Conservation (phyloP, 2,888 invertebrate genomes). For the Amiota minor region DNA sequence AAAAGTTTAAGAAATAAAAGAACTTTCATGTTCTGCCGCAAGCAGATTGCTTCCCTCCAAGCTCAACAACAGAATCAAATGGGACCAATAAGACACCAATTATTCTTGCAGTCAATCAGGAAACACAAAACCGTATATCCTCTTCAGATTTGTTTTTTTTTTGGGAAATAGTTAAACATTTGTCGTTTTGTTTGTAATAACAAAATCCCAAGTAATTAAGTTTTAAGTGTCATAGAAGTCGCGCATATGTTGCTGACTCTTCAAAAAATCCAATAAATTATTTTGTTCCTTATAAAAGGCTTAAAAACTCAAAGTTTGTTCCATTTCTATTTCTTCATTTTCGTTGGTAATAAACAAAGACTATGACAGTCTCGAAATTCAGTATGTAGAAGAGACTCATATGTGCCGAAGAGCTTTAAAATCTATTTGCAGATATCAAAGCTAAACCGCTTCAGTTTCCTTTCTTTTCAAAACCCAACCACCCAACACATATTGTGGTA, state of each 20-base stretch:
- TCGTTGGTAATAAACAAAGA: slow-evolving; percentile 21
- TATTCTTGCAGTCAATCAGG: neutral
- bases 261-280: neutral
- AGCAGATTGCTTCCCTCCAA: neutral
- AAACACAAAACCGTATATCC: neutral
- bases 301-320: slow-evolving; percentile 19
- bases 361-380: neutral
- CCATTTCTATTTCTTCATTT: neutral
- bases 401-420: slow-evolving; percentile 13
- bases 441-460: slow-evolving; percentile 10
- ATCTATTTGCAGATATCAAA: slow-evolving; percentile 13
- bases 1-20: neutral
- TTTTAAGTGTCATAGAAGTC: neutral
- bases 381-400: neutral
- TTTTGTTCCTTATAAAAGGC: slow-evolving; percentile 1
- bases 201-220: slow-evolving; percentile 1
- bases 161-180: neutral
- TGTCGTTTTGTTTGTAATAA: neutral
- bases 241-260: neutral
- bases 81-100: neutral
- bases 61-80: neutral
- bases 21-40: no score
- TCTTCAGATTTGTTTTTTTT: neutral
- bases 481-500: slow-evolving; percentile 33
- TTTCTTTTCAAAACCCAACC: slow-evolving; percentile 22